Conservation (phyloP, 2,797 vertebrate species). For the Sebastes wilsoni region DNA sequence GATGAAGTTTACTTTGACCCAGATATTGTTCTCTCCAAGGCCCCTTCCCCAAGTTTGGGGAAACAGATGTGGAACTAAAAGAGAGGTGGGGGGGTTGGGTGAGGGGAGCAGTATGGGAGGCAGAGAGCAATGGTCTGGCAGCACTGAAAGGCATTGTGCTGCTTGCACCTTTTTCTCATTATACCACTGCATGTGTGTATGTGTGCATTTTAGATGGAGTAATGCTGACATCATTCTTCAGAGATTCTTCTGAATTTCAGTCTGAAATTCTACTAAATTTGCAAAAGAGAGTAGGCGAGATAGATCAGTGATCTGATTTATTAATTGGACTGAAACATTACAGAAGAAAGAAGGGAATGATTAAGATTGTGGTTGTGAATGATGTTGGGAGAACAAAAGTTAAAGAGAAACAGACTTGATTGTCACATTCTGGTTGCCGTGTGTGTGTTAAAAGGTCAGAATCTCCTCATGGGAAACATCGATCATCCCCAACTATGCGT, state of each 20-base stretch:
- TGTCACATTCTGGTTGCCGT: neutral
- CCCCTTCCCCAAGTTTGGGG: slow-evolving; percentile 66
- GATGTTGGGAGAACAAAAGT: neutral
- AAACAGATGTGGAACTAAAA: slow-evolving; percentile 79
- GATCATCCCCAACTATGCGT: neutral
- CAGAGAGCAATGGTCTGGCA: slow-evolving; percentile 57
- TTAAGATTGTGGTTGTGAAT: neutral
- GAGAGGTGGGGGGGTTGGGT: slow-evolving; percentile 29
- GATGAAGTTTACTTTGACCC: slow-evolving; percentile 69
- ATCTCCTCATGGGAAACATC: neutral
- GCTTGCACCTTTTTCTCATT: slow-evolving; percentile 79
- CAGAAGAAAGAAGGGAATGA: neutral
- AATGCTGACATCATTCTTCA: slow-evolving; percentile 62
- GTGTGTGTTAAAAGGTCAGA: neutral
- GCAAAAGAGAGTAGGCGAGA: neutral
- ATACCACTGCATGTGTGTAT: slow-evolving; percentile 35
- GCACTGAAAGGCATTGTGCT: slow-evolving; percentile 53
- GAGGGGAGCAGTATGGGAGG: slow-evolving; percentile 41
- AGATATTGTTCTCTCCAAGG: slow-evolving; percentile 76
- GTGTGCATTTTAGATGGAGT: slow-evolving; percentile 9
- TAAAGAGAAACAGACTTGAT: neutral
- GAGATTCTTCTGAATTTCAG: neutral
- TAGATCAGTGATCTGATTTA: neutral
- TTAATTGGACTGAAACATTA: slow-evolving; percentile 4
- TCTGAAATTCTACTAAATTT: slow-evolving; percentile 8